phyloP scores from a whole-genome alignment of 2,113 vertebrate genomes.

The Azemiops feae region DNA sequence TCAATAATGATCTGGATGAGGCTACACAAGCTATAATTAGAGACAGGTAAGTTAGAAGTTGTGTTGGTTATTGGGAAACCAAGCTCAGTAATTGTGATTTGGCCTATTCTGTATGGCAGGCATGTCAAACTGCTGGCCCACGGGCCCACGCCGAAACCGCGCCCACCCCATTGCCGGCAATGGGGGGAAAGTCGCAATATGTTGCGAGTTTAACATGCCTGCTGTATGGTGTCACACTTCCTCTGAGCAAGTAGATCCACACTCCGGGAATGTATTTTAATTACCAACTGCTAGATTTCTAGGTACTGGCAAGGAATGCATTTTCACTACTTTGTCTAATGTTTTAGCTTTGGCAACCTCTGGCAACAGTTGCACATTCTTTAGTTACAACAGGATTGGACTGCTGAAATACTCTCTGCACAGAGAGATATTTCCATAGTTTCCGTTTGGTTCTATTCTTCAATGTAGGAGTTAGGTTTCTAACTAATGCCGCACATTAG shows the following conservation, averaged over 20 bases:
- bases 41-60: neutral
- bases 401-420: neutral
- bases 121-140: too few relatives aligned
- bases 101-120: neutral
- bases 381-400: neutral
- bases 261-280: neutral
- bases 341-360: neutral
- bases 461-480: neutral
- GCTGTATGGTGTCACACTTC: neutral
- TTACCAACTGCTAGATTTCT: neutral
- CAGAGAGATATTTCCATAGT: neutral
- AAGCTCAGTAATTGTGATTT: neutral
- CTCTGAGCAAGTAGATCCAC: neutral
- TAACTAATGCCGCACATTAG: neutral
- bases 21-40: neutral
- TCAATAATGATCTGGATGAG: neutral
- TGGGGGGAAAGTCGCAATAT: too few relatives aligned
- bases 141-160: too few relatives aligned
- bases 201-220: too few relatives aligned
- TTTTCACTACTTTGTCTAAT: neutral
- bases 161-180: too few relatives aligned
- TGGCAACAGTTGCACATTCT: neutral
- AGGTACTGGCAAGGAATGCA: neutral
- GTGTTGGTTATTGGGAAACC: neutral
- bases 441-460: neutral